phyloP scores from a whole-genome alignment of 64 coral and sea anemone genomes.

The Hydrozoanthus tunicans region DNA sequence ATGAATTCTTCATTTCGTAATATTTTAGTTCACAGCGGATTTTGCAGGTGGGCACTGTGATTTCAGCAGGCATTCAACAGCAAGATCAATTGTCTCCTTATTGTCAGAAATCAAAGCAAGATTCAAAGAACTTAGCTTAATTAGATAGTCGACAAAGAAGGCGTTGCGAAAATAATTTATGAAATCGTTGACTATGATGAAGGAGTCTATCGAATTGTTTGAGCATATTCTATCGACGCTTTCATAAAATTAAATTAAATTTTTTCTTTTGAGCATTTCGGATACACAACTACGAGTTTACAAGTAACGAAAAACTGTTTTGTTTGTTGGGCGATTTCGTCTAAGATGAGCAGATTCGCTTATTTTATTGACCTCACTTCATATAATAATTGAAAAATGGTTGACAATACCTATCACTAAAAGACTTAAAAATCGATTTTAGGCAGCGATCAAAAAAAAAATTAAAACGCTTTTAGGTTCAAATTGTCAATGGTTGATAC shows the following conservation, averaged over 20 bases:
- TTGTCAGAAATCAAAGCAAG: not conserved
- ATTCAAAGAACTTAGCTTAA: not conserved
- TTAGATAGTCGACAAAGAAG: not conserved
- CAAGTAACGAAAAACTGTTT: not conserved
- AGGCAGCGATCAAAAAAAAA: not conserved
- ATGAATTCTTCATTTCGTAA: not conserved
- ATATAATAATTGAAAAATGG: no score
- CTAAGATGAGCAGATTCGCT: not conserved
- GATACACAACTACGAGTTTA: not conserved
- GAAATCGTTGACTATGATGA: not conserved
- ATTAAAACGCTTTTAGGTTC: not conserved
- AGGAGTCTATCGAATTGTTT: not conserved
- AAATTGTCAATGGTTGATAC: not conserved
- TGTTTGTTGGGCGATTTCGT: not conserved
- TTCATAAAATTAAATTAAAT: not conserved
- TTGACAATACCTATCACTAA: no score
- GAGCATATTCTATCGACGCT: not conserved
- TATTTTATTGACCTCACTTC: not conserved
- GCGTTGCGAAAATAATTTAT: not conserved
- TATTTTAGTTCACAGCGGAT: conserved; percentile 11
- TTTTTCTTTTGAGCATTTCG: not conserved
- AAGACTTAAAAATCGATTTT: not conserved
- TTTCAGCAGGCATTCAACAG: not conserved
- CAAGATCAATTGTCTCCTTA: not conserved
- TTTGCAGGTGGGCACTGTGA: not conserved